Percentiles rank a stretch among this genome's conserved stretches.
These are phyloP conservation scores for Smittia aterrima DNA, from an alignment of 2,888 invertebrate species.

Conservation along the genomic window DNA sequence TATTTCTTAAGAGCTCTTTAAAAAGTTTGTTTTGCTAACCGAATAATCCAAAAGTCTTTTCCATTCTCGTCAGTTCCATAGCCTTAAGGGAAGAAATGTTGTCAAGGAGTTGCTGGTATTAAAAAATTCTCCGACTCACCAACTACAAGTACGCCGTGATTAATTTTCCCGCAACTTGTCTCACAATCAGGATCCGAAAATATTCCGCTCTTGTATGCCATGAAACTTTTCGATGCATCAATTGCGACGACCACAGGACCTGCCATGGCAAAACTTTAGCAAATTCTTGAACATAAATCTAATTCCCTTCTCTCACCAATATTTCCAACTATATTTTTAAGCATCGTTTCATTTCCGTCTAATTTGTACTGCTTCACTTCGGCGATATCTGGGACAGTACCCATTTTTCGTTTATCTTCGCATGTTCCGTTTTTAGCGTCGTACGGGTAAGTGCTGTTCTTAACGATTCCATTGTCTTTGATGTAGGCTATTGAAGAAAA, in stretches of 20 bases:
- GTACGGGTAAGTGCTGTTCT: too few species aligned
- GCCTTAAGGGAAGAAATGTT: neutral
- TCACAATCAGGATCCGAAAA: neutral
- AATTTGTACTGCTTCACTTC: neutral
- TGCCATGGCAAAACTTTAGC: neutral
- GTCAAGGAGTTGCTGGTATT: neutral
- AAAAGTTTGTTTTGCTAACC: neutral
- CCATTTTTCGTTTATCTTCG: too few species aligned
- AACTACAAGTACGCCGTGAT: neutral
- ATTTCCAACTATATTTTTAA: neutral
- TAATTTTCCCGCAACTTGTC: neutral
- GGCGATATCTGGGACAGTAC: too few species aligned
- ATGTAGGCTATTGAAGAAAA: too few species aligned
- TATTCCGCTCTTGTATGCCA: neutral
- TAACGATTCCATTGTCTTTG: too few species aligned
- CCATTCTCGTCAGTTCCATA: neutral
- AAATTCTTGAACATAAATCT: too few species aligned
- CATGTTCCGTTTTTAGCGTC: too few species aligned
- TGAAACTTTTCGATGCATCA: neutral
- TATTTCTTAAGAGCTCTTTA: neutral
- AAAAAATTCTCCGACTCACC: neutral
- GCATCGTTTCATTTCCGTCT: neutral
- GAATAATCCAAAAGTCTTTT: neutral
- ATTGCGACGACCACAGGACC: neutral
- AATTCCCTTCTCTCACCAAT: too few species aligned